Evolutionary conservation across 2,888 invertebrate species (phyloP), one percentile per base, ranked within the genome.

Genomic region (Ceraclea dissimilis): DNA sequence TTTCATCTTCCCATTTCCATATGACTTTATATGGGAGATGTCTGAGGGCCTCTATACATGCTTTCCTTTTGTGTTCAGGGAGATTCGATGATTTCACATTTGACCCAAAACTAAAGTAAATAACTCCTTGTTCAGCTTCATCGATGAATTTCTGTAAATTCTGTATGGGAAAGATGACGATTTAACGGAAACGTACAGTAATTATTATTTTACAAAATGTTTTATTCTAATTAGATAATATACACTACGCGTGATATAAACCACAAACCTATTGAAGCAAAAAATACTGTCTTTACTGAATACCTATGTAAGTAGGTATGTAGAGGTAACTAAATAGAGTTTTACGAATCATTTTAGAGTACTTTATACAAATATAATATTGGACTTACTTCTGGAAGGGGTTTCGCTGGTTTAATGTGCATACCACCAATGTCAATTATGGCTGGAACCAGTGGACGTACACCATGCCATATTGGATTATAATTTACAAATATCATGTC

Each of bases 61-160:
- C 10, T 26, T 10, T 26, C 10, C 26, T 26, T 10, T 26, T 26
- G 10, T 4, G 10, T 26, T 26, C 26, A 71, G 50, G 34, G 2
- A 50, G 2, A 5, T 16, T n/a, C 4, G 4, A 31, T 17, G 50
- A 22, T 33, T 50, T 1, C 2, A 2, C 13, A 8, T 50, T 50
- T 5, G 77, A 75, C 16, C 81, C 81, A 56, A 80, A 63, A 59
- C 76, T 76, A 62, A 79, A 78, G 65, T 75, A 76, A 19, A 79
- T 64, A 1, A 68, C 74, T 1, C 79, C 79, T 58, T 76, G 72
- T 0, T 66, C 64, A 1, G 76, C 70, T 1, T 71, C 66, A 60
- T 79, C 74, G 57, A 79, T 60, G 19, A 70, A 19, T 10, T 43
- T 43, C 17, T 43, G 43, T 5, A 43, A 17, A 43, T 43, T 4